Evolutionary conservation across 2,797 vertebrate genomes (phyloP).

Genomic region (Liparis tanakae): DNA sequence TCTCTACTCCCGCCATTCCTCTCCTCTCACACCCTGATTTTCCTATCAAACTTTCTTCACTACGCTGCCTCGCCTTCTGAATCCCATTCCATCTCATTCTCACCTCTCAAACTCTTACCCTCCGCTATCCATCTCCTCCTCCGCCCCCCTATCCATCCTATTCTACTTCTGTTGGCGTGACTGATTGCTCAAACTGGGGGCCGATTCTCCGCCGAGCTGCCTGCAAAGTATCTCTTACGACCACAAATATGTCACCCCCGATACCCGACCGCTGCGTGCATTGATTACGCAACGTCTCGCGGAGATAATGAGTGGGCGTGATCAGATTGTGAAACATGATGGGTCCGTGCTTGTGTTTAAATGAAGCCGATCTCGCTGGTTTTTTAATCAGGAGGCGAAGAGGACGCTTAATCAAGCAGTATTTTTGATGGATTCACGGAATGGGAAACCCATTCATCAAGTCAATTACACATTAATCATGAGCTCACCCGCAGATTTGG

Average conservation of each 20-base stretch:
- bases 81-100: conserved; percentile 71
- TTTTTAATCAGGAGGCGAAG: conserved; percentile 76
- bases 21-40: conserved; percentile 25
- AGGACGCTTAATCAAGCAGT: conserved; percentile 77
- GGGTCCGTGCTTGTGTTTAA: conserved; percentile 71
- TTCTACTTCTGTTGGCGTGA: conserved; percentile 73
- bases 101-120: conserved; percentile 71
- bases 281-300: conserved; percentile 66
- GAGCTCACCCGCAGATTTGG: conserved; percentile 71
- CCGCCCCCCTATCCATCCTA: conserved; percentile 61
- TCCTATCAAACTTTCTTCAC: conserved; percentile 62
- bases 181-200: conserved; percentile 69
- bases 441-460: conserved; percentile 82
- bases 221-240: conserved; percentile 59
- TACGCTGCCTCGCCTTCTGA: conserved; percentile 57
- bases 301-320: conserved; percentile 77
- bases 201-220: conserved; percentile 34
- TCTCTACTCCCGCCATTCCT: conserved; percentile 17
- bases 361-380: conserved; percentile 75
- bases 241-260: conserved; percentile 49
- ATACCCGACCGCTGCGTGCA: conserved; percentile 47
- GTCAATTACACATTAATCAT: conserved; percentile 85
- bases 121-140: conserved; percentile 64
- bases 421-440: conserved; percentile 80
- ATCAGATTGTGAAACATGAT: conserved; percentile 73